Evolutionary conservation across 2,888 invertebrate species (phyloP), one percentile per base, ranked within the genome.

Genomic region (Tubulanus polymorphus): DNA sequence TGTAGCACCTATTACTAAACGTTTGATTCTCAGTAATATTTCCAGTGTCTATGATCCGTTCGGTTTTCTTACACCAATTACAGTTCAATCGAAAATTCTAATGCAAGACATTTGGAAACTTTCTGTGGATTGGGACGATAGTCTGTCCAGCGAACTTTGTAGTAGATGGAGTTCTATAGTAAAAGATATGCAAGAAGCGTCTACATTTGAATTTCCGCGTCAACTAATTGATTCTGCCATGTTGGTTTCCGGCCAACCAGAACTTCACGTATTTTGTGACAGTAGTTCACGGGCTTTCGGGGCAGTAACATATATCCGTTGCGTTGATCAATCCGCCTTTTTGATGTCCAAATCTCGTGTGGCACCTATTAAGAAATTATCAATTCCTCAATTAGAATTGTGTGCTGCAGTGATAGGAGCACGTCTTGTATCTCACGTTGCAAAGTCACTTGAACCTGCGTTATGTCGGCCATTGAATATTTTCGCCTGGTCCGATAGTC

Each of bases 71-170:
- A 27, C 48, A 26, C 27, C 48, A 18, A 27, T 47, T 5, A 27
- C 27, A 3, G 27, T 47, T 8, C n/a, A n/a, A n/a, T 25, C 25
- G n/a, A 47, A 47, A n/a, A 23, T 23, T 15, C n/a, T 47, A 26
- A n/a, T 47, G n/a, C 48, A 47, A 47, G 18, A 47, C 15, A 23
- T 47, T 3, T 47, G 48, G 25, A 27, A n/a, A 26, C 15, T 3
- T n/a, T 26, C 23, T 20, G 5, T 47, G 27, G 48, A 47, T 6
- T 47, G 48, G 48, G 48, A 47, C 48, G 48, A 47, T 20, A 25
- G 26, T 3, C 8, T 47, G 27, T 27, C 48, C 6, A 27, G 23
- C 18, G 27, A 47, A 25, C 23, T 47, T n/a, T 15, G n/a, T 26
- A 3, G 8, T 8, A 3, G 5, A 6, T 47, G 48, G 48, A 27